Conservation (phyloP, 2,797 vertebrate species). For the Mustela erminea region DNA sequence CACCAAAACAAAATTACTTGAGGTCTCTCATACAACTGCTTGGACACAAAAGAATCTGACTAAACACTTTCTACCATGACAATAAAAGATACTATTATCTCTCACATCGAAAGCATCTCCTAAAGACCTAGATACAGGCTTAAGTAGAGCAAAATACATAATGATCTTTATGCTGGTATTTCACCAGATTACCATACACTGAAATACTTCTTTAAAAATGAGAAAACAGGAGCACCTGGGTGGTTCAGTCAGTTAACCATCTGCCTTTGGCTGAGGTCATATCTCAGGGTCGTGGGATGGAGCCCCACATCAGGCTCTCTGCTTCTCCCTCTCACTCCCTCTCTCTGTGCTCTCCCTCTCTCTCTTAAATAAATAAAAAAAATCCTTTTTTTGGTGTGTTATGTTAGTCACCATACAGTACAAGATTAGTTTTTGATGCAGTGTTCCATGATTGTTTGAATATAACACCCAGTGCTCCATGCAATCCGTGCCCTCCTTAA, state of each 20-base stretch:
- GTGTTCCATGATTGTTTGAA: too few species aligned
- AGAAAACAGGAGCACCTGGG: neutral
- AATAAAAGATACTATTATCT: neutral
- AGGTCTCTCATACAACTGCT: neutral
- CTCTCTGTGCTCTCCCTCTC: neutral
- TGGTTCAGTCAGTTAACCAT: neutral
- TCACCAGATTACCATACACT: neutral
- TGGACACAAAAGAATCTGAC: neutral
- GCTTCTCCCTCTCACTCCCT: neutral
- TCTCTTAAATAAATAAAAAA: neutral
- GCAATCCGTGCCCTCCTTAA: too few species aligned
- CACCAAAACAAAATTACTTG: constrained; percentile 32
- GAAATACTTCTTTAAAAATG: constrained; percentile 8
- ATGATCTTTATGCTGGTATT: neutral
- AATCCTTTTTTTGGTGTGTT: too few species aligned
- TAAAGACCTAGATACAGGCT: neutral
- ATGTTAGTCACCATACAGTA: too few species aligned
- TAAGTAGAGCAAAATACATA: neutral
- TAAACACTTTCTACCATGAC: neutral
- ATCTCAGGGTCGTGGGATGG: neutral
- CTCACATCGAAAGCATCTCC: neutral
- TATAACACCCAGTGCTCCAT: too few species aligned
- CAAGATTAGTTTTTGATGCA: too few species aligned
- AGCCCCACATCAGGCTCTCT: neutral
- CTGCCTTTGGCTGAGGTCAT: neutral